Base-by-base conservation (phyloP, 2,113 vertebrate genomes). In the Regulus satrapa region DNA sequence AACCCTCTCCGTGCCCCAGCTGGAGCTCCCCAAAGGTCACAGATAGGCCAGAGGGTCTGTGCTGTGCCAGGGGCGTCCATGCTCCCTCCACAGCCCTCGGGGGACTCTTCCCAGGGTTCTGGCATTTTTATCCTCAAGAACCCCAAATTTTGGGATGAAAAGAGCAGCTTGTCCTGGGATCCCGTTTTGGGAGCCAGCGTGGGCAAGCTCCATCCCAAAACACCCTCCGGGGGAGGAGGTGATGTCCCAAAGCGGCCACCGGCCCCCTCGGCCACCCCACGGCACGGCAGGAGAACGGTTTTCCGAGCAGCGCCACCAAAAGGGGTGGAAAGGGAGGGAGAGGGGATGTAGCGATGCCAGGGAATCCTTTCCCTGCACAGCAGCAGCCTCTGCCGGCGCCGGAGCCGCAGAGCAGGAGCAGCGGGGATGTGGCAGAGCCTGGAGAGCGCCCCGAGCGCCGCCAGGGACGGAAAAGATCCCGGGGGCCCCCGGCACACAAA, bases 331-430 rank as follows among this genome's bases (percentile, higher is more conserved):
- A 43, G 26, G 75, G 77, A 14, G 3, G 48, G 81, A 21, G 18
- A 49, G 3, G 46, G 46, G 45, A 14, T 0, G 2, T 0, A 6
- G 8, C 0, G 63, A 3, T 12, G 51, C 28, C 5, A 1, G 71
- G 28, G 48, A 85, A 58, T 49, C 62, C 43, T 67, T 88, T 87
- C 55, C 77, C 87, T 28, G 91, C 87, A 2, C 89, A 46, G 85
- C 84, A 97, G 95, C 95, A 96, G 58, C 93, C 96, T 94, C 96
- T 95, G 94, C 89, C 12, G 95, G 96, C 89, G 3, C 9, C 8
- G 4, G n/a, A 31, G 77, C 58, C 1, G 4, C 87, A 88, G 87
- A 81, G 80, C 94, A 80, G 63, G 45, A 68, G 66, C 52, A 0
- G 38, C 2, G 4, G 45, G 61, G 68, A 66, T 7, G 59, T 0